Evolutionary conservation across 1,140 invertebrate species (phyloP).

Genomic region (honey bee (Apis mellifera)): Amel_HAv3.1 CM009943.2:5059501-5060000

Average conservation of each 20-base stretch:
- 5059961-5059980: background rate
- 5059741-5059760: background rate
- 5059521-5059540: too few species aligned
- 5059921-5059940: slow-evolving; percentile 29
- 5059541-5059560: too few species aligned
- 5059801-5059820: slow-evolving; percentile 50
- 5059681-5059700: too few species aligned
- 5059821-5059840: slow-evolving; percentile 30
- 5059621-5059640: too few species aligned
- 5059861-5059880: slow-evolving; percentile 54
- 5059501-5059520: too few species aligned
- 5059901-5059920: slow-evolving; percentile 38
- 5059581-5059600: too few species aligned
- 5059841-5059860: slow-evolving; percentile 55
- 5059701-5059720: too few species aligned
- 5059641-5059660: too few species aligned
- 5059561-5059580: too few species aligned
- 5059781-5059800: slow-evolving; percentile 54
- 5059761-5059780: background rate
- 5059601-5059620: too few species aligned
- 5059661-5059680: too few species aligned
- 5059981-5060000: background rate
- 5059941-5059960: background rate
- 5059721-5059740: too few species aligned
- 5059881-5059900: slow-evolving; percentile 35